A percentile compares a stretch with the other conserved stretches of the same genome.
Conservation (phyloP, 1,140 invertebrate species). For the Aphidius gifuensis region DNA sequence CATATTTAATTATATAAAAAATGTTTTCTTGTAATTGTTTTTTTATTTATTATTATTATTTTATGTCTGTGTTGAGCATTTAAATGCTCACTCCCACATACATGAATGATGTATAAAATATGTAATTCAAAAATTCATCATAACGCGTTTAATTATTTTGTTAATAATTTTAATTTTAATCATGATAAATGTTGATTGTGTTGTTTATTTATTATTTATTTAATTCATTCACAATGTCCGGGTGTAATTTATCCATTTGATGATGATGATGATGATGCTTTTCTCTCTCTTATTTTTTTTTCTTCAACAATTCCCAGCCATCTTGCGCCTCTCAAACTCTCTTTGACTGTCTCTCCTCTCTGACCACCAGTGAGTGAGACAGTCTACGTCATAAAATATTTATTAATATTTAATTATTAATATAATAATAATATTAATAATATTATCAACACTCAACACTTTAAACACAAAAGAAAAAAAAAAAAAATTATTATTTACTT, state of each 20-base stretch:
- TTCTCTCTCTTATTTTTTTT: constrained; percentile 10
- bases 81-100: no score
- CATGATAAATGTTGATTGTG: background rate
- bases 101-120: no score
- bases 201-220: no score
- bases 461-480: background rate
- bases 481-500: constrained; percentile 2
- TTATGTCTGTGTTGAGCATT: no score
- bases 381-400: background rate
- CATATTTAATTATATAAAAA: no score
- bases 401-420: no score
- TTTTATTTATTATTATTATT: no score
- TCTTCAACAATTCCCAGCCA: constrained; percentile 25
- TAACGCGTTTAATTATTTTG: background rate
- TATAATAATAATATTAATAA: background rate
- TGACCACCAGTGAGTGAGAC: constrained; percentile 12
- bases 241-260: background rate
- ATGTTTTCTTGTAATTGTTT: no score
- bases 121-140: no score
- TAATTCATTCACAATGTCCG: no score
- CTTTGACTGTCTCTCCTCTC: constrained; percentile 8
- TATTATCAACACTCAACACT: background rate
- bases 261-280: background rate
- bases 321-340: constrained; percentile 23
- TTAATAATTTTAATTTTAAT: background rate